Evolutionary conservation across 2,888 invertebrate genomes (phyloP), one percentile per base, ranked within the genome.

Genomic region (Stenodema calcarata): DNA sequence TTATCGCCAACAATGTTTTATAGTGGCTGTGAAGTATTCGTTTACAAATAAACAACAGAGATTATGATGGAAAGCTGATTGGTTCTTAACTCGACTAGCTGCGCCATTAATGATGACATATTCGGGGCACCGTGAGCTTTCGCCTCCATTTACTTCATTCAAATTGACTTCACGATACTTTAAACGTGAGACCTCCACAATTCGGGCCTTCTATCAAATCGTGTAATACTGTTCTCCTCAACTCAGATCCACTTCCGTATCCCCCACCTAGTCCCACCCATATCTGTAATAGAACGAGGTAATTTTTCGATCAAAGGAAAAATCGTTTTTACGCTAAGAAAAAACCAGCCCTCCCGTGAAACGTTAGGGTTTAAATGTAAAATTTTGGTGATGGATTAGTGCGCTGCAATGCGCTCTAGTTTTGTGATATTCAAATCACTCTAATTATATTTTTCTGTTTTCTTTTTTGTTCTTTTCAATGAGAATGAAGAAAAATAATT

Each of bases 401-500:
- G 84, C 84, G 84, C 73, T 78, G 28, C 73, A 11, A 54, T 27
- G 86, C 86, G 86, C 78, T 86, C 86, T 86, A 86, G 86, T 86
- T 76, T 62, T 86, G 78, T 86, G 86, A 78, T 76, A 86, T 41
- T 78, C 16, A 86, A 86, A 86, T 86, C 86, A 86, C 86, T 86
- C 70, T 86, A 86, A 86, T 62, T 78, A 54, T 86, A 86, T 78
- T 78, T 85, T 69, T 50, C 78, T 78, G 69, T 86, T 84, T 75
- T 80, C 35, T 81, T 81, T 62, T n/a, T n/a, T 44, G 12, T 27
- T 78, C 11, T 73, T 75, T 23, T 84, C 44, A 35, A 82, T 80
- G 44, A 42, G 44, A 50, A 80, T 80, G 54, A 80, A 28, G 35
- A 82, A 82, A 82, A 54, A 35, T 54, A 84, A 84, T 84, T 84